phyloP scores from a whole-genome alignment of 1,140 invertebrate genomes.

The Mercenaria mercenaria region DNA sequence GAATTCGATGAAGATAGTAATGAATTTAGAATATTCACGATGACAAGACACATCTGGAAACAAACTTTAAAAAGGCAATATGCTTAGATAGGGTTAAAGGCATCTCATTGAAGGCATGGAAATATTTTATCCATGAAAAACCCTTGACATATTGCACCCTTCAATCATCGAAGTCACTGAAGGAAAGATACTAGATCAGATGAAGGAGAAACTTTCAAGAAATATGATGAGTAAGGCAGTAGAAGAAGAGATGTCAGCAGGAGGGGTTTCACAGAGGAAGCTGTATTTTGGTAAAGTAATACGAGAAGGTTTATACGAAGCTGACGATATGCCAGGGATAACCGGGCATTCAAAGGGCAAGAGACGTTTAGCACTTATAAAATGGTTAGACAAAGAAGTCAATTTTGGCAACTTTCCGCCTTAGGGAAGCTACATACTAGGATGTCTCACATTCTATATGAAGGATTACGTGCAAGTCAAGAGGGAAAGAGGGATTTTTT shows the following conservation, averaged over 20 bases:
- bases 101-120: slow-evolving; percentile 4
- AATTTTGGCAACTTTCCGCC: slow-evolving; percentile 17
- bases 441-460: not conserved
- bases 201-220: slow-evolving; percentile 1
- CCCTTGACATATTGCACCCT: not conserved
- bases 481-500: not conserved
- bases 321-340: not conserved
- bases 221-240: not conserved
- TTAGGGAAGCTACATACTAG: not conserved
- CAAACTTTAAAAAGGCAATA: not conserved
- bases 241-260: not conserved
- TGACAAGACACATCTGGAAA: slow-evolving; percentile 13
- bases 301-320: slow-evolving; percentile 8
- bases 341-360: not conserved
- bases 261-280: not conserved
- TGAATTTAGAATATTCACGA: not conserved
- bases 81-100: not conserved
- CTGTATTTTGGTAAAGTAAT: not conserved
- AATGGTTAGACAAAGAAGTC: slow-evolving; percentile 3
- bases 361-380: not conserved
- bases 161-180: not conserved
- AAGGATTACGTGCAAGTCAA: not conserved
- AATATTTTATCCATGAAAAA: not conserved
- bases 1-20: not conserved
- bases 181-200: slow-evolving; percentile 16